Conservation (phyloP, 1,140 invertebrate species). For the Drosophila subobscura region DNA sequence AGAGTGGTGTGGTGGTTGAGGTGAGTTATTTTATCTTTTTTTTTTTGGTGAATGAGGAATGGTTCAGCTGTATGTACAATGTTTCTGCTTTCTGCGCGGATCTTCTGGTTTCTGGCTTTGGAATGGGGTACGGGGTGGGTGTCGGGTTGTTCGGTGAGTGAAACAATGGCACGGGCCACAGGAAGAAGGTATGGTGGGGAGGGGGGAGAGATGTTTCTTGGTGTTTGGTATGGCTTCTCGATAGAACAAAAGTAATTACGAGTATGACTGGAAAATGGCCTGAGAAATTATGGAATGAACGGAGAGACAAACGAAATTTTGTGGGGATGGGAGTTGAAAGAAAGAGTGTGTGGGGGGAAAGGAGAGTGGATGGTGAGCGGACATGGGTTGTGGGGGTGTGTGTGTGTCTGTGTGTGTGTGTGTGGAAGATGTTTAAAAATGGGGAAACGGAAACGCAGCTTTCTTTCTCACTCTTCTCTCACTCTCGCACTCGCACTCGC, state of each 20-base stretch:
- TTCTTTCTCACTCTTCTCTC: too few species aligned
- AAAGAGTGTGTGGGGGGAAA: constrained; percentile 4
- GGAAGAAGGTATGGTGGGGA: too few species aligned
- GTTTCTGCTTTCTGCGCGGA: constrained; percentile 30
- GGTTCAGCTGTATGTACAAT: constrained; percentile 45
- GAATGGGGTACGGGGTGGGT: too few species aligned
- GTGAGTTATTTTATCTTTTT: constrained; percentile 13
- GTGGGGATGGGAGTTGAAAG: constrained; percentile 4
- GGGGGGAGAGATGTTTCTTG: too few species aligned
- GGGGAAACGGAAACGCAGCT: too few species aligned
- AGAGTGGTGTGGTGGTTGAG: constrained; percentile 22
- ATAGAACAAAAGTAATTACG: too few species aligned
- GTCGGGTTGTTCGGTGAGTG: constrained; percentile 3
- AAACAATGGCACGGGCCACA: background rate
- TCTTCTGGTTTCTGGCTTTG: constrained; percentile 5
- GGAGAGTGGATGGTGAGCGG: too few species aligned
- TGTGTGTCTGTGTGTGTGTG: too few species aligned
- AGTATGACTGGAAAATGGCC: constrained; percentile 17
- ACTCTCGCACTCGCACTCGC: too few species aligned
- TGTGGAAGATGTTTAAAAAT: too few species aligned
- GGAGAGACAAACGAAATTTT: constrained; percentile 1
- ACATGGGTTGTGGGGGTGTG: too few species aligned
- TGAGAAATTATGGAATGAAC: constrained; percentile 30
- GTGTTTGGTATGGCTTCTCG: too few species aligned
- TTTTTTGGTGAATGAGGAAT: constrained; percentile 37